phyloP scores from a whole-genome alignment of 2,888 invertebrate species.

The Deilephila elpenor region DNA sequence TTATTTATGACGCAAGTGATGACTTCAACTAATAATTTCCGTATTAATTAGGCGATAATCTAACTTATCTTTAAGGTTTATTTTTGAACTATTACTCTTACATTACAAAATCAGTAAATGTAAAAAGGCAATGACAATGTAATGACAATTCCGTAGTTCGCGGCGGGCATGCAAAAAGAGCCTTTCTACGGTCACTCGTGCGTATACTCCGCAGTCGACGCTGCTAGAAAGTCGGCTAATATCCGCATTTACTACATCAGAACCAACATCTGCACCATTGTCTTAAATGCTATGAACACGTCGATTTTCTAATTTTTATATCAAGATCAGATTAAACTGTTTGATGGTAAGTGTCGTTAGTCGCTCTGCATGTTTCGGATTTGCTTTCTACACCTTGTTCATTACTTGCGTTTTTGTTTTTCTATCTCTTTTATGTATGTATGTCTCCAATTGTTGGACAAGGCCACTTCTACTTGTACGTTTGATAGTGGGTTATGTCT shows the following conservation, averaged over 20 bases:
- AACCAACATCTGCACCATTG: constrained; percentile 19
- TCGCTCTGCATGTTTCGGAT: neutral
- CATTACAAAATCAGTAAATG: constrained; percentile 3
- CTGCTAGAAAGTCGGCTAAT: constrained; percentile 32
- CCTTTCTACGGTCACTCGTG: constrained; percentile 66
- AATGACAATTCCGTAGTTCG: constrained; percentile 1
- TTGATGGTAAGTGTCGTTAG: constrained; percentile 12
- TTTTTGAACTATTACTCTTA: neutral
- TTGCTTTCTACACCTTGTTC: constrained; percentile 20
- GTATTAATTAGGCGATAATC: no score
- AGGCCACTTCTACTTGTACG: no score
- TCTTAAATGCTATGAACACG: constrained; percentile 19
- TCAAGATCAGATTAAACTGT: constrained; percentile 21
- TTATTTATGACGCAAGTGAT: no score
- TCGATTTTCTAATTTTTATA: constrained; percentile 19
- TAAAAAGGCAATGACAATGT: neutral
- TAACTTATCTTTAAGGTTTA: neutral
- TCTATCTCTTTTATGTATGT: neutral
- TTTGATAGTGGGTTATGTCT: no score
- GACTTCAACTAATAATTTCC: no score
- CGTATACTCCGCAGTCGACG: constrained; percentile 50
- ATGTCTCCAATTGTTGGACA: neutral
- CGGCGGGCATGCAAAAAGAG: constrained; percentile 43
- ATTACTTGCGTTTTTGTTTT: neutral
- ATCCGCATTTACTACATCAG: constrained; percentile 27